A percentile compares a stretch with the other conserved stretches of the same genome.
Conservation (phyloP, 2,797 vertebrate genomes). For the Poeciliopsis presidionis region DNA sequence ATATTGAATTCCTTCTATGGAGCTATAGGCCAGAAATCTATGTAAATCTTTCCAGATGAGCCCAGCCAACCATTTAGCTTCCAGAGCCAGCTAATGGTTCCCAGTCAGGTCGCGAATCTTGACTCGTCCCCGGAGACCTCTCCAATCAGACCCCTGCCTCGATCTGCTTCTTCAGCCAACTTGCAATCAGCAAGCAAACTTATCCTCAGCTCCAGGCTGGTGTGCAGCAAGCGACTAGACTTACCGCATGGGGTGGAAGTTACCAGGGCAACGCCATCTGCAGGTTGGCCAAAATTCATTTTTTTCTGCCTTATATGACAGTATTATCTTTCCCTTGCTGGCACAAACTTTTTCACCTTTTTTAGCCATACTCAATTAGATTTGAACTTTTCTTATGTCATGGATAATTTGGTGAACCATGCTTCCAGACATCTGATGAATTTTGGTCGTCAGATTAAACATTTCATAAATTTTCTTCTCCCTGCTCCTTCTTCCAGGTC, state of each 20-base stretch:
- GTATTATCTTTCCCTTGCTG: slow-evolving; percentile 4
- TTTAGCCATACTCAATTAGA: no score
- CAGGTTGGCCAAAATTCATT: slow-evolving; percentile 79
- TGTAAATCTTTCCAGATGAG: slow-evolving; percentile 77
- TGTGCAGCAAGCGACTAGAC: slow-evolving; percentile 92
- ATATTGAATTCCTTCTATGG: neutral
- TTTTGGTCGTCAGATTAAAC: neutral
- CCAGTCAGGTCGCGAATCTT: slow-evolving; percentile 80
- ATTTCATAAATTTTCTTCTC: neutral
- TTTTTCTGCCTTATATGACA: slow-evolving; percentile 4
- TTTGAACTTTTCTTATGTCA: neutral
- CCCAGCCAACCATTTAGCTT: slow-evolving; percentile 76
- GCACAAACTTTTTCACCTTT: neutral
- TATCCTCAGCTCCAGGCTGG: slow-evolving; percentile 93
- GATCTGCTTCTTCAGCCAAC: slow-evolving; percentile 96
- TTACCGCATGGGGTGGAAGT: slow-evolving; percentile 93
- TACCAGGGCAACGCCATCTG: slow-evolving; percentile 94
- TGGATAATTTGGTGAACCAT: neutral
- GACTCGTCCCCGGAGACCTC: slow-evolving; percentile 91
- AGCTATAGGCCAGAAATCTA: slow-evolving; percentile 3
- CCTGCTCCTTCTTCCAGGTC: slow-evolving; percentile 78
- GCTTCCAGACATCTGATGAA: no score
- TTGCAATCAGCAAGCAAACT: slow-evolving; percentile 98
- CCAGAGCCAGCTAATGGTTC: slow-evolving; percentile 88
- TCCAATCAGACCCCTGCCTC: slow-evolving; percentile 87